Conservation (phyloP, 2,113 vertebrate genomes). For the Azemiops feae region DNA sequence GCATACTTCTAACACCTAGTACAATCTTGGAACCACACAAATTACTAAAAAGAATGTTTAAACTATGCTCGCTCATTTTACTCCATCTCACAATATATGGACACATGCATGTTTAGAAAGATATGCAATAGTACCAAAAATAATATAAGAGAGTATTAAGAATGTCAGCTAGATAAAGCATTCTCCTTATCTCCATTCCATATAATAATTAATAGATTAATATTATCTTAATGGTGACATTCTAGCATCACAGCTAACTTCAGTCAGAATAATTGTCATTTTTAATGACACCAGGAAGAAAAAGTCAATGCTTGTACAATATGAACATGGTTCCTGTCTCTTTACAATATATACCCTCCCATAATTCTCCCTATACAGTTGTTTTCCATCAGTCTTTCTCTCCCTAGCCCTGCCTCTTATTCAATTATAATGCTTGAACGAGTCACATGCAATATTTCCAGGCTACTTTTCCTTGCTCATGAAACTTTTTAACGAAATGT, state of each 20-base stretch:
- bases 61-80: background rate
- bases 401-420: conserved; percentile 65
- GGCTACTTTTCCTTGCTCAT: conserved; percentile 66
- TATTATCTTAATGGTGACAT: background rate
- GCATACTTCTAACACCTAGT: background rate
- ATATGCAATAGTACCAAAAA: background rate
- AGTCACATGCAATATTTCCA: conserved; percentile 68
- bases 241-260: fast-evolving
- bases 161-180: background rate
- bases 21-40: background rate
- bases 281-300: conserved; percentile 10
- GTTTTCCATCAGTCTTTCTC: conserved; percentile 58
- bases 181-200: background rate
- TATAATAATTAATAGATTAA: background rate
- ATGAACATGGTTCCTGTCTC: conserved; percentile 28
- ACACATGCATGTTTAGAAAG: background rate
- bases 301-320: conserved; percentile 1
- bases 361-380: conserved; percentile 55
- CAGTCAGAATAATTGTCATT: conserved; percentile 11
- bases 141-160: conserved; percentile 18
- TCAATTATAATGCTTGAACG: conserved; percentile 71
- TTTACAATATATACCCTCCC: conserved; percentile 22
- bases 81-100: background rate
- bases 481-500: conserved; percentile 75
- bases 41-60: background rate